Evolutionary conservation across 1,140 invertebrate species (phyloP).

Genomic region (Doryteuthis pealeii): DNA sequence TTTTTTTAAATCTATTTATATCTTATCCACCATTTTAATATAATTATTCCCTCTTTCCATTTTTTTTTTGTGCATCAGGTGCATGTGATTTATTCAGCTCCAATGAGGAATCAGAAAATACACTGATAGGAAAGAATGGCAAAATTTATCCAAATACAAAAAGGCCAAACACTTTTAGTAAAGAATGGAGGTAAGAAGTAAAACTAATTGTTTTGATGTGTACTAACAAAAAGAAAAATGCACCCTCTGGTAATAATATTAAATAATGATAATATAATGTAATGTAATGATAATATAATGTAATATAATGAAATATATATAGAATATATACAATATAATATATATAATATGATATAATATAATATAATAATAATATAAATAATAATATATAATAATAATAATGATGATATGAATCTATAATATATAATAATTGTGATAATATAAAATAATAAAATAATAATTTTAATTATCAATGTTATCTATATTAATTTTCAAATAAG

Average conservation of each 20-base stretch:
- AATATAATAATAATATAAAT: conserved; percentile 27
- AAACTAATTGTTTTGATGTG: background rate
- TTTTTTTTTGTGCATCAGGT: no score
- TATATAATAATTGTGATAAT: no score
- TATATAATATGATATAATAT: conserved; percentile 31
- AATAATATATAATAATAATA: no score
- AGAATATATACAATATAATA: background rate
- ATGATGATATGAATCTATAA: no score
- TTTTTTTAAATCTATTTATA: no score
- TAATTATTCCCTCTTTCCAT: no score
- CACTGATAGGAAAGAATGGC: background rate
- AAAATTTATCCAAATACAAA: background rate
- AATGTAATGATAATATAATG: background rate
- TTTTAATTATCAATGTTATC: no score
- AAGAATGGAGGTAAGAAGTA: conserved; percentile 1
- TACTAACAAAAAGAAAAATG: background rate
- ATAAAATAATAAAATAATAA: no score
- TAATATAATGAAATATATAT: background rate
- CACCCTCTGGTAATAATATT: no score
- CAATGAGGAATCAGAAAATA: background rate
- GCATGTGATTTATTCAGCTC: background rate
- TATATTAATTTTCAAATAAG: no score
- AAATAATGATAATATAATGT: background rate
- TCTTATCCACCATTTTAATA: no score
- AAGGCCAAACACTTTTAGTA: background rate